Base-by-base conservation (phyloP, 2,113 vertebrate genomes). In the Pelodiscus sinensis region DNA sequence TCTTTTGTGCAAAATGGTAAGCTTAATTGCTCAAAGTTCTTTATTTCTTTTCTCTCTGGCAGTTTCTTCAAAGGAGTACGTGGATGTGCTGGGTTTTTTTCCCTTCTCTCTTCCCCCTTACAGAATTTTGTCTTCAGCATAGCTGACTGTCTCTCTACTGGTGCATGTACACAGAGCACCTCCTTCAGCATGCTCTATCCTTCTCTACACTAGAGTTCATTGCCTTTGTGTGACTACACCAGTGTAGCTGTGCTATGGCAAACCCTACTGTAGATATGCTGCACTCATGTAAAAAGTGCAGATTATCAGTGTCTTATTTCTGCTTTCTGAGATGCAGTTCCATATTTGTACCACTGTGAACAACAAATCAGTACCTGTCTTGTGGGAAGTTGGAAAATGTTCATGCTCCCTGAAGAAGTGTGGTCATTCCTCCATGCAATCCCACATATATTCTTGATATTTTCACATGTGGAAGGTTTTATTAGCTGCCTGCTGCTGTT, bases 251-350 rank as follows among this genome's bases (percentile, higher is more conserved):
- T 10, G 14, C 52, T 54, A 54, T 54, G 52, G 65, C 57, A 75
- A 82, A 24, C 82, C 35, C 83, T 81, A n/a, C 50, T 51, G 65
- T 25, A 82, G 22, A 73, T 88, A 38, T 80, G 4, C 57, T 81
- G 18, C 82, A 58, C 22, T 65, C 38, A 3, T 25, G 5, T 86
- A 35, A 92, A 89, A 87, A 87, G 89, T 19, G 29, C 22, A 79
- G 92, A 81, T 78, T 12, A 50, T 50, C 82, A 86, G 15, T 65
- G 50, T 94, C 91, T 81, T 24, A 81, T 91, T 94, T 89, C 57
- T 68, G 54, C 12, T 57, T 86, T 73, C 90, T 77, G 92, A 77
- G 92, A 62, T 94, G 85, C n/a, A 86, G 35, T 44, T 92, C 22
- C 31, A 57, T 38, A 44, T 81, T 87, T 15, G 0, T 3, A 62